phyloP scores from a whole-genome alignment of 2,797 vertebrate genomes.

The Chaenodraco wilsoni region DNA sequence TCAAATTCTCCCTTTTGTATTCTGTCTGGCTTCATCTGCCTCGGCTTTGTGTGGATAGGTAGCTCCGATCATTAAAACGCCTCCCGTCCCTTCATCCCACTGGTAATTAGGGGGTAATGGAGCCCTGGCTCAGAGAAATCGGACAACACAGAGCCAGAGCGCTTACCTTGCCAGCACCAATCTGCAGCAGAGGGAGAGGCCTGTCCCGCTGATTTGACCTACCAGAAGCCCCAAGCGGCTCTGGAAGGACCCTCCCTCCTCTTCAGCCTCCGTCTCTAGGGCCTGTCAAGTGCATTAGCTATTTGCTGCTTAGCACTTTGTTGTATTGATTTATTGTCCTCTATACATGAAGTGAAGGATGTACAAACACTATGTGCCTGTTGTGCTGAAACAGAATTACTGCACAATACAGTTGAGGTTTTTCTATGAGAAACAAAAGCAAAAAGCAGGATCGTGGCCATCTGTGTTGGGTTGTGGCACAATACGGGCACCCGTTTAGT shows the following conservation, averaged over 20 bases:
- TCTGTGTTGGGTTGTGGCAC: not conserved
- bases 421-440: not conserved
- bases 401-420: not conserved
- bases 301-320: slow-evolving; percentile 60
- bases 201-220: slow-evolving; percentile 42
- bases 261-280: slow-evolving; percentile 48
- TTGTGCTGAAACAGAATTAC: not conserved
- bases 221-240: slow-evolving; percentile 39
- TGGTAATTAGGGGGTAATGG: slow-evolving; percentile 74
- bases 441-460: not conserved
- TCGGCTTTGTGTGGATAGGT: slow-evolving; percentile 38
- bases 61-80: slow-evolving; percentile 61
- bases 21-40: slow-evolving; percentile 14
- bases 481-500: not conserved
- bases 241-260: slow-evolving; percentile 49
- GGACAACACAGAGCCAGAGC: slow-evolving; percentile 55
- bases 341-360: slow-evolving; percentile 17
- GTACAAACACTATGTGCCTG: slow-evolving; percentile 6
- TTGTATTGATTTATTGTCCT: slow-evolving; percentile 64
- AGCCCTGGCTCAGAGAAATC: slow-evolving; percentile 62
- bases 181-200: slow-evolving; percentile 25
- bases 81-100: slow-evolving; percentile 69
- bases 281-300: slow-evolving; percentile 58
- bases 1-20: slow-evolving; percentile 11
- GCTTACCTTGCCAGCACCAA: slow-evolving; percentile 52